Percentiles rank a stretch among this genome's conserved stretches.
These are phyloP conservation scores for Nyctalus aviator DNA, from an alignment of 2,797 vertebrate species.

Conservation along the genomic window DNA sequence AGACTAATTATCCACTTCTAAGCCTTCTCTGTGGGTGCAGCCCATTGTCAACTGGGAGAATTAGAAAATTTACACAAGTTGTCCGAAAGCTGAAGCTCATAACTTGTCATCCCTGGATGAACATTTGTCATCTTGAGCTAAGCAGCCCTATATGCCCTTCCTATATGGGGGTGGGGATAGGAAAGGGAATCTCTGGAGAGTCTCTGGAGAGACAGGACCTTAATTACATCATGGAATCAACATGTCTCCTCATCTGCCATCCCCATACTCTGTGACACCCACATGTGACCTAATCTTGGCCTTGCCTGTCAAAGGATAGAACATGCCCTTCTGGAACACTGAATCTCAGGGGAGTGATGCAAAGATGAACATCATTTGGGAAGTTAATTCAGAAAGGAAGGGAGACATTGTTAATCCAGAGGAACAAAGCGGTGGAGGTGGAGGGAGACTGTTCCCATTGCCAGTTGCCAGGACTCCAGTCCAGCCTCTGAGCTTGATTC, in stretches of 20 bases:
- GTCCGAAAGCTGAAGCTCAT: background rate
- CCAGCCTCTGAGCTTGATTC: background rate
- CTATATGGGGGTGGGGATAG: accelerated
- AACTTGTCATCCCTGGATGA: background rate
- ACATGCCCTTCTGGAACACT: background rate
- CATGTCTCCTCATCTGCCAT: background rate
- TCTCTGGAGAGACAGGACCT: background rate
- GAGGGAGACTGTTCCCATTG: background rate
- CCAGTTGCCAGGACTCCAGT: background rate
- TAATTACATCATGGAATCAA: background rate
- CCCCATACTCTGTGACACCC: background rate
- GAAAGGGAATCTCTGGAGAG: background rate
- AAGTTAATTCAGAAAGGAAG: background rate
- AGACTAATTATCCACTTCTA: conserved; percentile 37
- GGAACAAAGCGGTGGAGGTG: background rate
- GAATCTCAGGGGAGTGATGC: background rate
- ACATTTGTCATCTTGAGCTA: conserved; percentile 4
- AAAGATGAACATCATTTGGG: background rate
- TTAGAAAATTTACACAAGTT: conserved; percentile 26
- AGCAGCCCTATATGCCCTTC: background rate
- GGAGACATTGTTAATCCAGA: background rate
- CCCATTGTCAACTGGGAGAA: background rate
- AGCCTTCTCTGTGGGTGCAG: background rate
- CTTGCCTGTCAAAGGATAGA: background rate
- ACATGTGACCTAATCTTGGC: background rate